Conservation (phyloP, 2,797 vertebrate genomes). For the Alauda arvensis region DNA sequence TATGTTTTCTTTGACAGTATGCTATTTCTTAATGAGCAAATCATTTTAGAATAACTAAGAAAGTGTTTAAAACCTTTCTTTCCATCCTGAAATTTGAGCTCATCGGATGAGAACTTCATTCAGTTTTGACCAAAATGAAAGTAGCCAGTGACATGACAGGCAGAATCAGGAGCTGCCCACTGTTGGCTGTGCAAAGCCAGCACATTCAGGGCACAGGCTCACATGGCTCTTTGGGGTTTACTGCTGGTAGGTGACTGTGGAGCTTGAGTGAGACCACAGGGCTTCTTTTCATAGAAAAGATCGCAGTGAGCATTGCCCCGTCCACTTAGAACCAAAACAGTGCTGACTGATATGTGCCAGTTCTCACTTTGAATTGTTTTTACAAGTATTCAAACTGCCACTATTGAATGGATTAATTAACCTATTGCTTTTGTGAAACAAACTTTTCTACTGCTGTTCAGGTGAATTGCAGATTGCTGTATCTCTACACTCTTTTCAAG, state of each 20-base stretch:
- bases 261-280: accelerated
- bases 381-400: neutral
- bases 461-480: neutral
- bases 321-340: neutral
- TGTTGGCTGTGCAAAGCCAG: neutral
- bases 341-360: neutral
- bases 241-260: neutral
- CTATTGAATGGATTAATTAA: neutral
- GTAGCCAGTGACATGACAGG: too few relatives aligned
- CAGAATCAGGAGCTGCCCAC: neutral
- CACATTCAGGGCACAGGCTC: neutral
- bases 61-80: neutral
- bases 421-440: neutral
- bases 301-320: neutral
- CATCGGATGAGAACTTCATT: neutral
- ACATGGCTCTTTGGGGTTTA: neutral
- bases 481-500: neutral
- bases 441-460: neutral
- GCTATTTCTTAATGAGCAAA: neutral
- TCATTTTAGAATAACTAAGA: neutral
- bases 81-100: neutral
- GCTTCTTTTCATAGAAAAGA: neutral
- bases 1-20: neutral
- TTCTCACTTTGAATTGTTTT: neutral
- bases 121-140: neutral